Evolutionary conservation across 2,888 invertebrate species (phyloP).

Genomic region (Philopedon plagiatum): DNA sequence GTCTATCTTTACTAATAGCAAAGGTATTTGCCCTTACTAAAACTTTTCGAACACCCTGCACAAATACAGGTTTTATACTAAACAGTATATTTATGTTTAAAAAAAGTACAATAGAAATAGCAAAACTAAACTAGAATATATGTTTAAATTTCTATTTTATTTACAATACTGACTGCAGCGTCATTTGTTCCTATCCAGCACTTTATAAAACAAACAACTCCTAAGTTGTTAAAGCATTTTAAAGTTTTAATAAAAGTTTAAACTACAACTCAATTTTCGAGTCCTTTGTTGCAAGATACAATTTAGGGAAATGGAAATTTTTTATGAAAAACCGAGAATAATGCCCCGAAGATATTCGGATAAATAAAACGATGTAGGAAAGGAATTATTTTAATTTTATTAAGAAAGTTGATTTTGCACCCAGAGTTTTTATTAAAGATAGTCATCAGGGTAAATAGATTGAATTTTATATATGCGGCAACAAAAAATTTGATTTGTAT

Average conservation of each 20-base stretch:
- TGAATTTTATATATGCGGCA: no score
- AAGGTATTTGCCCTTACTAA: no score
- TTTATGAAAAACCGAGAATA: background rate
- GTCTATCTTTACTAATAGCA: no score
- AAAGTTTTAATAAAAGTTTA: constrained; percentile 33
- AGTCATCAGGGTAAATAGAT: no score
- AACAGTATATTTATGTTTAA: no score
- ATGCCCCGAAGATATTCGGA: background rate
- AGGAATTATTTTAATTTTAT: background rate
- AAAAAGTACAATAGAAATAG: no score
- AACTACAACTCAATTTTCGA: constrained; percentile 23
- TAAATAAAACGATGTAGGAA: background rate
- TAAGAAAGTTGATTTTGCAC: no score
- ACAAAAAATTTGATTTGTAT: no score
- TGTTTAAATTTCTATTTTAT: background rate
- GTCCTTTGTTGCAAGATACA: constrained; percentile 23
- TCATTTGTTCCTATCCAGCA: background rate
- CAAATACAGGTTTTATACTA: no score
- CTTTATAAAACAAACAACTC: constrained; percentile 22
- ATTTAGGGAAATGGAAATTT: constrained; percentile 2
- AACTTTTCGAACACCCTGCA: no score
- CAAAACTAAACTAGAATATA: no score
- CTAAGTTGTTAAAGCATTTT: constrained; percentile 31
- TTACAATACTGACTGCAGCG: background rate
- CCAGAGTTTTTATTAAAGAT: no score